These are phyloP conservation scores for Lacerta bilineata DNA, from an alignment of 2,797 vertebrate genomes.

Conservation along the genomic window DNA sequence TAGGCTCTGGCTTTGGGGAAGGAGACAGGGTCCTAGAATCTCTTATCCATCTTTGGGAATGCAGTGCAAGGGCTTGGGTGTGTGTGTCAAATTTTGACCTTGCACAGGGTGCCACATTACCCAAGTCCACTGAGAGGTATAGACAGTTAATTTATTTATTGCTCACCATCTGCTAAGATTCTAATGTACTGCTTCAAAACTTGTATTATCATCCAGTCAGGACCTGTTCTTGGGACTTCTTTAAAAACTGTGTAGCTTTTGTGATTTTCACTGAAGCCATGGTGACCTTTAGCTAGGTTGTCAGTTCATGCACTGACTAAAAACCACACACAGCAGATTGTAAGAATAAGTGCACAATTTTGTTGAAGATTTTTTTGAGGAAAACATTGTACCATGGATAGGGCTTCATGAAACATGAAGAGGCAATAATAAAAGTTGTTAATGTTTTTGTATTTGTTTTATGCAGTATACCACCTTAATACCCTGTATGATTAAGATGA, in stretches of 20 bases:
- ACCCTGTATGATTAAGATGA: not conserved
- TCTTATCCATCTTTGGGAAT: too few relatives aligned
- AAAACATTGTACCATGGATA: not conserved
- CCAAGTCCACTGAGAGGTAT: too few relatives aligned
- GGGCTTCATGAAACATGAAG: not conserved
- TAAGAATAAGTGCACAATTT: constrained; percentile 29
- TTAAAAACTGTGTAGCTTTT: not conserved
- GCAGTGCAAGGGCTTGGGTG: too few relatives aligned
- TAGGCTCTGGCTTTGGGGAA: too few relatives aligned
- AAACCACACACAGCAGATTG: not conserved
- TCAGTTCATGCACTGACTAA: not conserved
- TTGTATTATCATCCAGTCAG: not conserved
- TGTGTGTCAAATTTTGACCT: too few relatives aligned
- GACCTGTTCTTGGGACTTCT: not conserved
- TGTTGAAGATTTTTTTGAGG: not conserved
- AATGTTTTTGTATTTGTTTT: not conserved
- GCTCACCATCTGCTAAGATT: not conserved
- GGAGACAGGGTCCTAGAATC: too few relatives aligned
- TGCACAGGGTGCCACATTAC: too few relatives aligned
- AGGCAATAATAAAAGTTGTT: not conserved
- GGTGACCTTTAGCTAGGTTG: not conserved
- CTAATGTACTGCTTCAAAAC: not conserved
- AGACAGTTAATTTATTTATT: not conserved
- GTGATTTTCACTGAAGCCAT: not conserved
- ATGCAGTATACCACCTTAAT: not conserved